Evolutionary conservation across 2,113 vertebrate species (phyloP), one percentile per base, ranked within the genome.

Genomic region (Leucosticte australis): DNA sequence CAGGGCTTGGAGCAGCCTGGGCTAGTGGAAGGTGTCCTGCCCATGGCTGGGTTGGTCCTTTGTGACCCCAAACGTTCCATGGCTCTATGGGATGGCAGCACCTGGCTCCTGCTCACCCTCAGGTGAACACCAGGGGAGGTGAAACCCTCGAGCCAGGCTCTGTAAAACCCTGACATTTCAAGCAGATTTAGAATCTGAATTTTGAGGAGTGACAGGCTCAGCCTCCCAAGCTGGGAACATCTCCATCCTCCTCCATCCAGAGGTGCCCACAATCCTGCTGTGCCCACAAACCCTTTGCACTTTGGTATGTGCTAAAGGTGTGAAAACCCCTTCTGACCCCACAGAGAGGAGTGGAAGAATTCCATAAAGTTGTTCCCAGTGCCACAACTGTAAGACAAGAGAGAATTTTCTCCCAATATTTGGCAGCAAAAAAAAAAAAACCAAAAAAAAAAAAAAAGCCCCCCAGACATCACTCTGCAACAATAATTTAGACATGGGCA

Each of bases 401-500:
- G 70, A 52, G 44, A 91, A 37, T 47, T 75, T 79, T 17, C 41
- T 78, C 69, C 53, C 62, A 8, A 14, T 75, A 31, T 85, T 56
- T 37, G 24, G 35, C 49, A 56, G 63, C 14, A 64, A 31, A 50
- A 59, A 83, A 46, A 46, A 31, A 39, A 67, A 60, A 52, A 52
- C 1, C 19, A 6, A 11, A 50, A 46, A 14, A 14, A 14, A 63
- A 89, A 59, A 63, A 82, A 59, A 14, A 2, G 9, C 9, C 28
- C 7, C 6, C 35, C 60, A 42, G 52, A 63, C 60, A 76, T 60
- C 44, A 42, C 82, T 92, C 85, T 76, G 88, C 86, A 85, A 33
- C 42, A 63, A 92, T 83, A 84, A 94, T 92, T 90, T 68, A 84
- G 96, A 53, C 73, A 19, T 47, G 89, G 90, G 57, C 64, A 44